phyloP scores from a whole-genome alignment of 1,140 invertebrate species.

The Hyphantria cunea region DNA sequence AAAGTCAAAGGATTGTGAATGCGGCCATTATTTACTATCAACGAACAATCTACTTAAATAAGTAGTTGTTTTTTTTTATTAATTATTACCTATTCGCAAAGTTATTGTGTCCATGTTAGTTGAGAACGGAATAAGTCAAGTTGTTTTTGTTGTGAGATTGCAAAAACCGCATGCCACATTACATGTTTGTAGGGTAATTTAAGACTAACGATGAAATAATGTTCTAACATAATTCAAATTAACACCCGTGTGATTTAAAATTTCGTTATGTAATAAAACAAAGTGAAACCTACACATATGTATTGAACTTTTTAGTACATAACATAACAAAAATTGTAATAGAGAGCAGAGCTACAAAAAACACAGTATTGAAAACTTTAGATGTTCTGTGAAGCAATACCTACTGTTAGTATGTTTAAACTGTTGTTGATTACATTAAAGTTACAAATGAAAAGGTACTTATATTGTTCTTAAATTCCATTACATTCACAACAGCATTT shows the following conservation, averaged over 20 bases:
- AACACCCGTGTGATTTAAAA: conserved; percentile 3
- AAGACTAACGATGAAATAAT: conserved; percentile 8
- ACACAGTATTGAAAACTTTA: conserved; percentile 9
- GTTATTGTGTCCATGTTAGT: too few relatives aligned
- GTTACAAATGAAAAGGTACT: too few relatives aligned
- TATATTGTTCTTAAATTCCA: too few relatives aligned
- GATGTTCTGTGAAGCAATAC: too few relatives aligned
- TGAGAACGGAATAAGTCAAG: too few relatives aligned
- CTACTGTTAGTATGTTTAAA: too few relatives aligned
- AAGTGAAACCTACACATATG: background rate
- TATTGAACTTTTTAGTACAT: too few relatives aligned
- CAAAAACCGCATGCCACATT: background rate
- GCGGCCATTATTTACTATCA: conserved; percentile 17
- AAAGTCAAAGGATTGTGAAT: conserved; percentile 16
- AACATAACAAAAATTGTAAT: background rate
- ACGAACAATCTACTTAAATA: conserved; percentile 11
- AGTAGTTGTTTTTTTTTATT: background rate
- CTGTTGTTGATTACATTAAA: too few relatives aligned
- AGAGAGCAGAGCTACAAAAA: too few relatives aligned
- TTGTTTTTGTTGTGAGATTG: background rate
- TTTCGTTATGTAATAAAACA: conserved; percentile 8
- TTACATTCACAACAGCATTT: too few relatives aligned
- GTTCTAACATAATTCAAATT: conserved; percentile 6
- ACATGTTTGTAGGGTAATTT: conserved; percentile 1
- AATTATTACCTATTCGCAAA: conserved; percentile 2